Conservation (phyloP, 2,113 vertebrate genomes). For the Phalacrocorax brasilianus region DNA sequence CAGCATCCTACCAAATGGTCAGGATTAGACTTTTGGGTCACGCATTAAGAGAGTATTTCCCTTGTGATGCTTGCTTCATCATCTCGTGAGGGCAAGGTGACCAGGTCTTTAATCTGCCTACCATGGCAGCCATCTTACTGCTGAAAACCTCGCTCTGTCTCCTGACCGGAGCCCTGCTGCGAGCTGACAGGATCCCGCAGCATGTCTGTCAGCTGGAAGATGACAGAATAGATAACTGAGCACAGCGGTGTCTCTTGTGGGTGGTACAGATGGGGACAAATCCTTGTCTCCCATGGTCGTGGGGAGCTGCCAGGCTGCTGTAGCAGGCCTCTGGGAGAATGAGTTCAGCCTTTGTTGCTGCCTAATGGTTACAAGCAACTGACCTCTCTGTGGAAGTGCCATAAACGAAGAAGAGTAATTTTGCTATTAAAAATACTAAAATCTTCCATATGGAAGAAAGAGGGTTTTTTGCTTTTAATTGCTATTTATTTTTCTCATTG, state of each 20-base stretch:
- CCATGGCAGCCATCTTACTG: neutral
- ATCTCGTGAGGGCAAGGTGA: neutral
- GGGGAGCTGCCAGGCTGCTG: neutral
- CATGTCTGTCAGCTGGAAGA: neutral
- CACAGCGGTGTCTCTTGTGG: too few relatives aligned
- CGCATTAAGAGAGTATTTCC: neutral
- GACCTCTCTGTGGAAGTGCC: neutral
- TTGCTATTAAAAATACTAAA: conserved; percentile 18
- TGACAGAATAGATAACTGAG: neutral
- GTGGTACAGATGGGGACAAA: fast-evolving
- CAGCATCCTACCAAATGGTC: neutral
- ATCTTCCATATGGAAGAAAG: conserved; percentile 12
- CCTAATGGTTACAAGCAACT: neutral
- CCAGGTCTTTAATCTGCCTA: neutral
- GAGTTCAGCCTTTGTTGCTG: neutral
- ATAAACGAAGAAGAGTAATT: neutral
- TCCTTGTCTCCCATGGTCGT: fast-evolving
- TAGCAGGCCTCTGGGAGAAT: neutral
- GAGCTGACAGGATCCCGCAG: neutral
- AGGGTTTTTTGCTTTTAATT: neutral
- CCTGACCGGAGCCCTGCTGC: neutral
- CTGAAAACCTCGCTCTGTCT: neutral
- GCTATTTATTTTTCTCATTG: neutral
- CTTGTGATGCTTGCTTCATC: neutral
- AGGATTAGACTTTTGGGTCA: neutral